These are phyloP conservation scores for Lutraria lutraria DNA, from an alignment of 2,888 invertebrate species.

Conservation along the genomic window DNA sequence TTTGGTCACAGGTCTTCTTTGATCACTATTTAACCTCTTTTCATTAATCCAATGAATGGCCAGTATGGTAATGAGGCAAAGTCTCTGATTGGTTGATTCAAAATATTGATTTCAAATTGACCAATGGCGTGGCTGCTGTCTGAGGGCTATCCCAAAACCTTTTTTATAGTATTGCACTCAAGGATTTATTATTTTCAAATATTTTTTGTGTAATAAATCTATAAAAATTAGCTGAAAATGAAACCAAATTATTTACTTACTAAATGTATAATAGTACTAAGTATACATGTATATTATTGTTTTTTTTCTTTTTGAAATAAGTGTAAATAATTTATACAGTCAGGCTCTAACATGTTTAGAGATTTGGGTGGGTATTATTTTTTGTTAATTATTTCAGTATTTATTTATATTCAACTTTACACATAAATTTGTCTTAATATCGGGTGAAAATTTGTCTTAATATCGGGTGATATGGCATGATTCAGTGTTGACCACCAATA, in stretches of 20 bases:
- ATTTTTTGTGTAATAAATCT: too few relatives aligned
- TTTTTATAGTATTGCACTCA: too few relatives aligned
- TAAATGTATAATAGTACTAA: too few relatives aligned
- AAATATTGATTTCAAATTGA: neutral
- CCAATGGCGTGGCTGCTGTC: neutral
- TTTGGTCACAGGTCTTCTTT: neutral
- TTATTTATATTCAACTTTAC: neutral
- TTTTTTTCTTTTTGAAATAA: too few relatives aligned
- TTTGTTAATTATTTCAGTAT: too few relatives aligned
- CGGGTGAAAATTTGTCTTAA: neutral
- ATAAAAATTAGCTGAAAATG: too few relatives aligned
- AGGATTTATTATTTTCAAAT: too few relatives aligned
- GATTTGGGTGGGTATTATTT: neutral
- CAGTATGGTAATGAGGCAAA: neutral
- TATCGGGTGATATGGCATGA: slow-evolving; percentile 18
- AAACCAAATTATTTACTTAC: too few relatives aligned
- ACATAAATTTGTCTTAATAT: neutral
- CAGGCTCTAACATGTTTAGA: neutral
- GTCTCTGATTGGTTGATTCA: neutral
- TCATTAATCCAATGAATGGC: neutral
- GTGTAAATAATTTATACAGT: too few relatives aligned
- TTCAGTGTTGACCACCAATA: neutral
- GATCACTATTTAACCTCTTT: neutral
- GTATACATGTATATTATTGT: too few relatives aligned
- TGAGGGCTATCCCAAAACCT: too few relatives aligned